Evolutionary conservation across 2,797 vertebrate genomes (phyloP), one percentile per base, ranked within the genome.

Genomic region (Ctenopoma multispine): DNA sequence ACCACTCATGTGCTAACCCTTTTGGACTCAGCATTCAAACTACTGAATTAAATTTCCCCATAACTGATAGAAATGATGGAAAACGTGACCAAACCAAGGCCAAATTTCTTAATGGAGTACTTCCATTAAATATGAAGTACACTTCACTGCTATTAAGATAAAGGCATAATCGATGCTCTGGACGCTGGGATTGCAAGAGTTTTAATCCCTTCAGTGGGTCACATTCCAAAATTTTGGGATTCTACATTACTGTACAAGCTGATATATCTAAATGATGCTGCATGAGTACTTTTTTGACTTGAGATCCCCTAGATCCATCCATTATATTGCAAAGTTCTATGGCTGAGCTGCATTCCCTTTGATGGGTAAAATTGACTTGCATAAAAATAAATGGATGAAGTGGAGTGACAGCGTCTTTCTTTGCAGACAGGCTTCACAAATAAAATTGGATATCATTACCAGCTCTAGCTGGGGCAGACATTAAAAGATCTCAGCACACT

Each of bases 301-400:
- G 7, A 41, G 13, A 31, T n/a, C 17, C 5, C 18, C 17, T 44
- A n/a, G 43, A 44, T 44, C 18, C 43, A 44, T 8, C 44, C 20
- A 27, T 53, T 44, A 47, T 17, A 49, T 14, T 63, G 9, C 21
- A 41, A 2, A 40, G 29, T 65, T 24, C 17, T 15, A 31, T n/a
- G 13, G 10, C 29, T 13, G 5, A 27, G 17, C 46, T 21, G 29
- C 13, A n/a, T 27, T 50, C 41, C 14, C 2, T 7, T 34, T 43
- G 38, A 59, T 3, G 8, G 24, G 20, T 44, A 21, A 24, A 69
- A 41, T 36, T 60, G 57, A 61, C 27, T 14, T 17, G 7, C 57
- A 53, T 34, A 61, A 53, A 48, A 67, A 34, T 34, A 34, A 34
- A 34, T 34, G 31, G 1, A 36, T 15, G 20, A 47, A 71, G 24